Base-by-base conservation (phyloP, 92 coral and sea anemone genomes). In the Epizoanthus illoricatus region DNA sequence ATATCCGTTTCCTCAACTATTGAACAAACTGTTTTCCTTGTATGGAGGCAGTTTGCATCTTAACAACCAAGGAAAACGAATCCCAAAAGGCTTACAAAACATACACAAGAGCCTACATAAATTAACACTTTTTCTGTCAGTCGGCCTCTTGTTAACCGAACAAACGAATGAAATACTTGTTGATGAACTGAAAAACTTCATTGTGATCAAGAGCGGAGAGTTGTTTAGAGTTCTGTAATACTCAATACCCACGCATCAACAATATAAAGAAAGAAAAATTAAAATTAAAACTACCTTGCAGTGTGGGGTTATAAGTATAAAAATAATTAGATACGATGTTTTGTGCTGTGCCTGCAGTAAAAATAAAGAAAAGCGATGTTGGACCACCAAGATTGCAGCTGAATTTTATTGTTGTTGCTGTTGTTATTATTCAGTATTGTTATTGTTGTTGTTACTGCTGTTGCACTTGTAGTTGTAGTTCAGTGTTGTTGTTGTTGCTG, bases 121-220 rank as follows among this genome's bases (percentile, higher is more conserved):
- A 62, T 78, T 78, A 63, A 61, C 82, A 78, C 71, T 42, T 45
- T 28, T 20, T 18, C 18, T 70, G 43, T 62, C 59, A 63, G 61
- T 39, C n/a, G 58, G 57, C 8, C 70, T 18, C 70, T 76, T 76
- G 71, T 76, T 76, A 10, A 54, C 33, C 40, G 58, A 63, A 78
- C 43, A 78, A 64, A 62, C 28, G 41, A 63, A 54, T 78, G 70
- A 64, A 63, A 24, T 61, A 78, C n/a, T 71, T 78, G 82, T 63
- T 78, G 82, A 78, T 78, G 82, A 78, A 63, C 21, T 45, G 19
- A 42, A 78, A 78, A 78, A 40, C 56, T 62, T 5, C 65, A 78
- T 78, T 78, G 82, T 78, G 63, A 24, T 42, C 7, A 52, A 19
- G 65, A 62, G 71, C 66, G 47, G 71, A 62, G 36, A 63, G 59